These are phyloP conservation scores for Euclidia mi DNA, from an alignment of 2,888 invertebrate species.

Conservation along the genomic window DNA sequence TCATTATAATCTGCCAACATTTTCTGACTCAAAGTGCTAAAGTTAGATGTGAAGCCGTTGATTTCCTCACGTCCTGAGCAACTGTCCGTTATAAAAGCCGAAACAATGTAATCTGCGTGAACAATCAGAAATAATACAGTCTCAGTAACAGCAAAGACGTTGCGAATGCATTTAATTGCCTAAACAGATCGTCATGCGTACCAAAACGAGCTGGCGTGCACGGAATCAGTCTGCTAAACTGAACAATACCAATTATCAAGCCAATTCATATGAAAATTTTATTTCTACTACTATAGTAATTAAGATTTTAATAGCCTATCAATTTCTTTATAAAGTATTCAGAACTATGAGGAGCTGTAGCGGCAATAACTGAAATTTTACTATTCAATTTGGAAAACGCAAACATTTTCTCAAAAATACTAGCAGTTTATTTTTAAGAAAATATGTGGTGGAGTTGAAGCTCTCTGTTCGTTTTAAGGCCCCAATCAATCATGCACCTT, in stretches of 20 bases:
- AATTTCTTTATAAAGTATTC: background rate
- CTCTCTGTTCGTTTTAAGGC: slow-evolving; percentile 36
- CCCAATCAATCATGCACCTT: slow-evolving; percentile 39
- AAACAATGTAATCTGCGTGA: slow-evolving; percentile 62
- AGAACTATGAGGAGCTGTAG: too few relatives aligned
- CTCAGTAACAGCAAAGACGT: slow-evolving; percentile 45
- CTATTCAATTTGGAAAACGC: too few relatives aligned
- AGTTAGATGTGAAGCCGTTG: slow-evolving; percentile 17
- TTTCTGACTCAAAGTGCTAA: slow-evolving; percentile 18
- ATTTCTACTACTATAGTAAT: background rate
- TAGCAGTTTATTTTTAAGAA: slow-evolving; percentile 6
- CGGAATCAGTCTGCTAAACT: slow-evolving; percentile 27
- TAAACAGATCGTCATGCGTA: slow-evolving; percentile 41
- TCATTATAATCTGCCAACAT: slow-evolving; percentile 11
- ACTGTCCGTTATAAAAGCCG: slow-evolving; percentile 42
- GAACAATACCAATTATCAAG: slow-evolving; percentile 28
- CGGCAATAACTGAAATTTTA: too few relatives aligned
- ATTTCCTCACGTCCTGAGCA: slow-evolving; percentile 30
- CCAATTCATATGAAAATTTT: background rate
- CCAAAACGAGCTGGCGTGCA: slow-evolving; percentile 23
- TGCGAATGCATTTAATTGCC: slow-evolving; percentile 56
- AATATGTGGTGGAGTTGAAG: slow-evolving; percentile 15
- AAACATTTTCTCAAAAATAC: background rate
- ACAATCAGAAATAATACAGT: slow-evolving; percentile 56
- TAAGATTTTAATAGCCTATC: background rate